Base-by-base conservation (phyloP, 2,888 invertebrate species). In the Trilocha varians region DNA sequence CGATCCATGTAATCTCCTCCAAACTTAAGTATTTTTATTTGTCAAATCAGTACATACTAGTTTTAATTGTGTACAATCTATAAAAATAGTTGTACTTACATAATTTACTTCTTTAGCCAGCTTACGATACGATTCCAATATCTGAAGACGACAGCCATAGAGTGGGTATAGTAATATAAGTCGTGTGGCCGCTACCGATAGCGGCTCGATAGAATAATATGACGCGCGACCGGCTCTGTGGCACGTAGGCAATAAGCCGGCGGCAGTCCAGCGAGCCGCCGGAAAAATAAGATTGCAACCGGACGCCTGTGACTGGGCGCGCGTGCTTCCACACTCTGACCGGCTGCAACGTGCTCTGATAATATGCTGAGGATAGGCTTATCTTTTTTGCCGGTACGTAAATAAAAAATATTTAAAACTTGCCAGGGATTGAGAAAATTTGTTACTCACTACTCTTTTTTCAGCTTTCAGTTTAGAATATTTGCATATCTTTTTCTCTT, bases 241-340 rank as follows among this genome's bases (percentile, higher is more conserved):
- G 80, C 84, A 85, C 84, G 84, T 85, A 84, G 79, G 83, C 84
- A 85, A 85, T 85, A 85, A 84, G 83, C 79, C 73, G 65, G 72
- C 70, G 78, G 75, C 79, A 73, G 65, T 77, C 79, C 74, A 74
- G 71, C 68, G 65, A 62, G 60, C 70, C 67, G 67, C 61, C 72
- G 72, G 78, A 76, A 78, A 79, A 83, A 83, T 83, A 80, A 80
- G 78, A 82, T 80, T 79, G 80, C 77, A 71, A 64, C 63, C 65
- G 69, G 62, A 62, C 63, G 62, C 52, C 55, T 55, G 56, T 53
- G 64, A 59, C 57, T 53, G 50, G 46, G 60, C 62, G 64, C 62
- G 70, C 75, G 73, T 73, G 74, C 70, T 55, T 59, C 59, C 64
- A 66, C 59, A 65, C 62, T 63, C 55, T 47, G 48, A 25, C 25